Evolutionary conservation across 2,888 invertebrate genomes (phyloP).

Genomic region (Lasioglossum lativentre): DNA sequence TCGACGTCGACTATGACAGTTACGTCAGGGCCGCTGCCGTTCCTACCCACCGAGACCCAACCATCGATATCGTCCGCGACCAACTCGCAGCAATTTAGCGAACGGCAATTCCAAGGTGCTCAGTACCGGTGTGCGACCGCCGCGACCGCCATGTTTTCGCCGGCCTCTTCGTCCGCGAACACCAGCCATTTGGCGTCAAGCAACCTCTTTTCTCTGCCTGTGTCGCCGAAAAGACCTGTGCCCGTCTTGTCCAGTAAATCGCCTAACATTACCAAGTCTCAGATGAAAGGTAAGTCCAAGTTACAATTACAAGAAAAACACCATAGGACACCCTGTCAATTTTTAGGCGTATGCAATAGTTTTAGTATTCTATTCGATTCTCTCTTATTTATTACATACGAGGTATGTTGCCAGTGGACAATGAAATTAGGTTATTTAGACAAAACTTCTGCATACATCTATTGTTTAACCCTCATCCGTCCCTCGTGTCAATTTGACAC

Average conservation of each 20-base stretch:
- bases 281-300: conserved; percentile 90
- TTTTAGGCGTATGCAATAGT: background rate
- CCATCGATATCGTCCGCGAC: conserved; percentile 54
- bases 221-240: conserved; percentile 74
- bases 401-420: too few species aligned
- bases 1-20: conserved; percentile 50
- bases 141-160: conserved; percentile 66
- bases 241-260: conserved; percentile 77
- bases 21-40: conserved; percentile 61
- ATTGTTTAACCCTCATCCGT: too few species aligned
- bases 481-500: too few species aligned
- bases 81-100: conserved; percentile 43
- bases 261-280: conserved; percentile 88
- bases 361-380: too few species aligned
- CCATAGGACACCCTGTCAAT: background rate
- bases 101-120: conserved; percentile 46
- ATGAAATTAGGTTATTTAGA: too few species aligned
- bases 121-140: conserved; percentile 46
- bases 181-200: conserved; percentile 68
- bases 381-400: too few species aligned
- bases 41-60: conserved; percentile 49
- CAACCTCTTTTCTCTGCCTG: conserved; percentile 77
- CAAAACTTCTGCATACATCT: too few species aligned
- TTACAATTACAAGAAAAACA: too few species aligned
- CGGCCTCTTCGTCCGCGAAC: conserved; percentile 64